Base-by-base conservation (phyloP, 2,113 vertebrate species). In the Pangasianodon hypophthalmus region DNA sequence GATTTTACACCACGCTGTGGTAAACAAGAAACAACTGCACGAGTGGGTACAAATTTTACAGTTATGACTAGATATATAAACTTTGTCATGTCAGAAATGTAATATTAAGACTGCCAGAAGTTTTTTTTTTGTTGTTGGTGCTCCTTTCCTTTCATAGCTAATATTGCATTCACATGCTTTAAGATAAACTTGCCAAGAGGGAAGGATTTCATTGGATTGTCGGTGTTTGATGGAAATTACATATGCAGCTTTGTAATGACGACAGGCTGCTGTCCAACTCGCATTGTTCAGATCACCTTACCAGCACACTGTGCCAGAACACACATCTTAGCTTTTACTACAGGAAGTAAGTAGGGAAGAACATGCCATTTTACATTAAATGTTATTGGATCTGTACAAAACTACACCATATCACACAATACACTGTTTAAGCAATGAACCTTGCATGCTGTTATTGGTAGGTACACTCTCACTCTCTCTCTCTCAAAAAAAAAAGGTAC, bases 161-260 rank as follows among this genome's bases (percentile, higher is more conserved):
- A 67, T 82, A 69, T 52, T 87, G 48, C 48, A 82, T 71, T 56
- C 1, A n/a, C 21, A 83, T 69, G 48, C 62, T 83, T 64, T 41
- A 69, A 32, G 50, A 54, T 21, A 46, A 88, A 79, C 56, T 8
- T 84, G 80, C 81, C 44, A 90, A 79, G 64, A 79, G 50, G 84
- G 71, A 86, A 87, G 60, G 64, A 86, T 88, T 88, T 82, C 80
- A 89, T 87, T 32, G 87, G 87, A 86, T 86, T 86, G 88, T 81
- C 64, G 18, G 32, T 6, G 19, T 83, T 62, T 89, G 80, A 89
- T 83, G 85, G 73, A 83, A 86, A 89, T 91, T 89, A 88, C 90
- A 89, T 73, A 86, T 89, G 69, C 56, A 52, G 54, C 83, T 86
- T 86, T 86, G 73, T 80, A 44, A 69, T 52, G 88, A 80, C 6